Conservation (phyloP, 1,140 invertebrate genomes). For the Harlomillsia oculata region DNA sequence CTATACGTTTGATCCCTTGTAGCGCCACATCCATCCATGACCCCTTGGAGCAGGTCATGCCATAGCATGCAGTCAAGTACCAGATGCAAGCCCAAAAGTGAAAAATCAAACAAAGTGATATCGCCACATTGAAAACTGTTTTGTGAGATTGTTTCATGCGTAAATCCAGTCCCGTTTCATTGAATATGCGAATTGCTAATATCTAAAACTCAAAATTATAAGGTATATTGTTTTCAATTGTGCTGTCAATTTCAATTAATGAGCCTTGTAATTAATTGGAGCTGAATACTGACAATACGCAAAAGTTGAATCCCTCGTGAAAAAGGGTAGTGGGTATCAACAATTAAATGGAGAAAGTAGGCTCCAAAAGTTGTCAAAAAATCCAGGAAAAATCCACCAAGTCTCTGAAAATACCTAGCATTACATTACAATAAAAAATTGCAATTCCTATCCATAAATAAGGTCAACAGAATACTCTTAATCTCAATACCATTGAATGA, state of each 20-base stretch:
- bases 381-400: conserved; percentile 26
- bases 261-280: neutral
- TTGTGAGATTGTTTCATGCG: conserved; percentile 25
- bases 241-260: too few species aligned
- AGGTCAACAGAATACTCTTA: neutral
- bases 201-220: conserved; percentile 7
- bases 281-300: conserved; percentile 18
- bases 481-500: too few species aligned
- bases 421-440: neutral
- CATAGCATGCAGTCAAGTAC: conserved; percentile 29
- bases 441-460: neutral
- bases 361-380: conserved; percentile 23
- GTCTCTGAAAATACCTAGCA: conserved; percentile 5
- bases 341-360: conserved; percentile 7
- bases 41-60: neutral
- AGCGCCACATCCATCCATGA: conserved; percentile 26
- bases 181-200: conserved; percentile 25
- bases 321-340: too few species aligned
- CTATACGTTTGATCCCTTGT: neutral
- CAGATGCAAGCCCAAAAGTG: conserved; percentile 33
- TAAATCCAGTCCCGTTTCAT: conserved; percentile 25
- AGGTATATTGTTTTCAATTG: too few species aligned
- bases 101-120: conserved; percentile 31
- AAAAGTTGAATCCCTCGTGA: conserved; percentile 24
- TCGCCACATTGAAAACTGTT: conserved; percentile 30